Evolutionary conservation across 2,797 vertebrate species (phyloP).

Genomic region (Sebastes nivosus): DNA sequence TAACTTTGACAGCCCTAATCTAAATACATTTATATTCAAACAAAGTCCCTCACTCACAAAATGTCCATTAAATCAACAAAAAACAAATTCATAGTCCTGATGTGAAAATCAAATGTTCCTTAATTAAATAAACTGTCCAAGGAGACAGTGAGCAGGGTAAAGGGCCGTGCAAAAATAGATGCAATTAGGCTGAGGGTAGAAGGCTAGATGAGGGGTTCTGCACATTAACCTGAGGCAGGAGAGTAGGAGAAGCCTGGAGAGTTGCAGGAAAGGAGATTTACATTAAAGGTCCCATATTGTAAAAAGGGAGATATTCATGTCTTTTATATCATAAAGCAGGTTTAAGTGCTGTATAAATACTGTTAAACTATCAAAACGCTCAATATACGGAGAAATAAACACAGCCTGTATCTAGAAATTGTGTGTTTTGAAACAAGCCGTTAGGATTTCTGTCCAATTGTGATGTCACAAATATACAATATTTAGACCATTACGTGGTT

Average conservation of each 20-base stretch:
- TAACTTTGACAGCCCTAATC: too few relatives aligned
- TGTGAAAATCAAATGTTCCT: not conserved
- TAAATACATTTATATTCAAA: not conserved
- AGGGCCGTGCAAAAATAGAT: not conserved
- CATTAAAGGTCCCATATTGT: too few relatives aligned
- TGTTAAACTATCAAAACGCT: too few relatives aligned
- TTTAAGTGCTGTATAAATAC: too few relatives aligned
- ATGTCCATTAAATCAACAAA: not conserved
- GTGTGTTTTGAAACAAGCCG: too few relatives aligned
- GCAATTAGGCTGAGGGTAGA: not conserved
- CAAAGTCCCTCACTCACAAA: not conserved
- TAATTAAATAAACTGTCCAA: constrained; percentile 4
- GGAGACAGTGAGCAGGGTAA: not conserved
- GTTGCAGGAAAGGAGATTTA: not conserved
- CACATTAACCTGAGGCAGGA: not conserved
- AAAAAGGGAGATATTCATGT: too few relatives aligned
- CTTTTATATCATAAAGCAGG: too few relatives aligned
- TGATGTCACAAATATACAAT: too few relatives aligned
- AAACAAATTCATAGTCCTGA: not conserved
- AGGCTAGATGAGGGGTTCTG: not conserved
- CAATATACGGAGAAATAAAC: too few relatives aligned
- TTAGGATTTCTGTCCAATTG: too few relatives aligned
- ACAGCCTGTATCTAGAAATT: too few relatives aligned
- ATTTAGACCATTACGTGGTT: too few relatives aligned
- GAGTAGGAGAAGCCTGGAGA: not conserved